Conservation (phyloP, 1,140 invertebrate genomes). For the Thrips palmi region DNA sequence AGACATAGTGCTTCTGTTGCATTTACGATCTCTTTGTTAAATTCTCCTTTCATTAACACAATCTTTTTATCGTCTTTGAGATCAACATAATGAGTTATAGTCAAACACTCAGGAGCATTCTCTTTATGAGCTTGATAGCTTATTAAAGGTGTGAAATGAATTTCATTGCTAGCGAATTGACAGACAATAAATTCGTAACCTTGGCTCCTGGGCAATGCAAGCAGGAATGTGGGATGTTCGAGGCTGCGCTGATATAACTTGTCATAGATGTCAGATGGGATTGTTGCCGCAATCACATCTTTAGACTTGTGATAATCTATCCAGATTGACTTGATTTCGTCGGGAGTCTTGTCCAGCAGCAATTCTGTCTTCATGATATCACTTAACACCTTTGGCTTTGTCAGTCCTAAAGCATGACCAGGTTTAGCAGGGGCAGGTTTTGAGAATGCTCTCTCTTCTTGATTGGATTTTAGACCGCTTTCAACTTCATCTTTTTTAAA, state of each 20-base stretch:
- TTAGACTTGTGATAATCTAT: conserved; percentile 59
- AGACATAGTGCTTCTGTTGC: conserved; percentile 65
- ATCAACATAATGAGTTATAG: conserved; percentile 66
- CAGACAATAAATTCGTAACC: conserved; percentile 79
- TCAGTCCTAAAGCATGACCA: conserved; percentile 4
- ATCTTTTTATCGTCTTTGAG: conserved; percentile 54
- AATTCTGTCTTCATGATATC: conserved; percentile 66
- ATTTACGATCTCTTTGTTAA: conserved; percentile 59
- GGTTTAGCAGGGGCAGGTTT: conserved; percentile 14
- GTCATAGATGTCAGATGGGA: conserved; percentile 38
- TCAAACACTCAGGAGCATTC: conserved; percentile 78
- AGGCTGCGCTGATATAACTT: conserved; percentile 34
- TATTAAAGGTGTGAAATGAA: conserved; percentile 73
- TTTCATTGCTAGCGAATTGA: conserved; percentile 51
- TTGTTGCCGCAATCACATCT: conserved; percentile 48
- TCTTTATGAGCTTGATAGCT: conserved; percentile 80
- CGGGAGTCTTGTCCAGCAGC: conserved; percentile 45
- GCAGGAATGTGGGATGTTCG: conserved; percentile 51
- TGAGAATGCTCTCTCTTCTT: conserved; percentile 17
- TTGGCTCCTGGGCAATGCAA: conserved; percentile 59
- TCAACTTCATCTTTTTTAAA: conserved; percentile 31
- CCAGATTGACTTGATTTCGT: conserved; percentile 65
- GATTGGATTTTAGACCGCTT: conserved; percentile 23
- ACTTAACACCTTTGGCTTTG: conserved; percentile 28
- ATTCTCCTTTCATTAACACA: conserved; percentile 75